Evolutionary conservation across 23 tunicate species (phyloP), one percentile per base, ranked within the genome.

Genomic region (Oikopleura albicans): DNA sequence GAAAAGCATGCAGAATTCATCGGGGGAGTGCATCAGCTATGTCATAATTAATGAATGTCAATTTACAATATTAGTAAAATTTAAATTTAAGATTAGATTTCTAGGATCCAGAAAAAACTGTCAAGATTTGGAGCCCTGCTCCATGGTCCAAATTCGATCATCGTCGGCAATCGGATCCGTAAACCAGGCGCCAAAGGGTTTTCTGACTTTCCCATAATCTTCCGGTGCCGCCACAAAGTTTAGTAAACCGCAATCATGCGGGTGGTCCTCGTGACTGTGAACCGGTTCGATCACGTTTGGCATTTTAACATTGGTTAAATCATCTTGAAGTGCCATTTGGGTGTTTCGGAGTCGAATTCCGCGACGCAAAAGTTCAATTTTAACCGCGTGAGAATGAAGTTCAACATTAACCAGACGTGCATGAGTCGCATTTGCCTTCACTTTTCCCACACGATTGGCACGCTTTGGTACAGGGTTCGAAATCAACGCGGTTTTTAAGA

Each of bases 131-230:
- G n/a, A n/a, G n/a, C n/a, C n/a, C n/a, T n/a, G n/a, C n/a, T n/a
- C 63, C 63, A 49, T 49, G 63, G 63, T 49, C 63, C 63, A 49
- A 49, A 49, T 49, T 49, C 63, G 63, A 22, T 49, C 63, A 49
- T 49, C 63, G 12, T 49, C 63, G 16, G 79, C 28, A 16, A 71
- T 2, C 31, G 79, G 79, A 31, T 71, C 79, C 4, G 34, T 37
- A 29, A 71, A 71, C 79, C 79, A 71, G 2, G 79, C 79, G 37
- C 79, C 79, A 29, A 12, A 71, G 33, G 27, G 79, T 71, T 71
- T 71, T 29, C 27, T 16, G 2, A 29, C 27, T 29, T 71, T 71
- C 31, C 79, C 79, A 29, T 12, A 71, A 29, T 71, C 79, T 29
- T 71, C 79, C 2, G 79, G 79, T 22, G 79, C 79, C 37, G 36